A percentile compares a stretch with the other conserved stretches of the same genome.
phyloP scores from a whole-genome alignment of 2,113 vertebrate genomes.

The Psephotus haematonotus region DNA sequence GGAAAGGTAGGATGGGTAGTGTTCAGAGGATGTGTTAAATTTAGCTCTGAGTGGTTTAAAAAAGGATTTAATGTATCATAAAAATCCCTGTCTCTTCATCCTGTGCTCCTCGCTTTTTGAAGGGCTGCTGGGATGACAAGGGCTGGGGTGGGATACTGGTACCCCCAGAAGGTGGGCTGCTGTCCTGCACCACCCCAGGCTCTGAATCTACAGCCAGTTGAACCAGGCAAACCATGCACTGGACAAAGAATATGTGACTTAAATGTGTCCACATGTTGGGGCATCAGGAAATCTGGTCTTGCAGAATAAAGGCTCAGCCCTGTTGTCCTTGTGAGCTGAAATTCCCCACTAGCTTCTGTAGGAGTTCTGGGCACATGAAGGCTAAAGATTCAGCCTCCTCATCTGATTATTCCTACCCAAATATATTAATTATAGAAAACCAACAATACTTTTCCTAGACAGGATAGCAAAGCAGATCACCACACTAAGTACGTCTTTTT shows the following conservation, averaged over 20 bases:
- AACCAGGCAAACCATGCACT: background rate
- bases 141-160: background rate
- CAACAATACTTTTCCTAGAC: background rate
- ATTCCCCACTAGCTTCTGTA: background rate
- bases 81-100: conserved; percentile 34
- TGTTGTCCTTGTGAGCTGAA: background rate
- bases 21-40: conserved; percentile 68
- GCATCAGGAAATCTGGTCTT: background rate
- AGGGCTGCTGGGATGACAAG: background rate
- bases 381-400: background rate
- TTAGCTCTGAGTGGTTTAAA: conserved; percentile 63
- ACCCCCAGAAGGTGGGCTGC: background rate
- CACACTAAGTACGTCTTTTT: background rate
- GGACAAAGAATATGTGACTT: background rate
- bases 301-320: background rate
- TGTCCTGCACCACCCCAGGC: background rate
- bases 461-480: background rate
- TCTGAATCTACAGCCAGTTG: fast-evolving
- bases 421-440: conserved; percentile 16
- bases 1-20: conserved; percentile 58
- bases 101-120: background rate
- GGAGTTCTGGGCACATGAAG: background rate
- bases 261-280: background rate
- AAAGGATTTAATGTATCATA: conserved; percentile 29
- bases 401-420: conserved; percentile 14